Conservation (phyloP, 2,888 invertebrate genomes). For the Amblyjoppa fuscipennis region DNA sequence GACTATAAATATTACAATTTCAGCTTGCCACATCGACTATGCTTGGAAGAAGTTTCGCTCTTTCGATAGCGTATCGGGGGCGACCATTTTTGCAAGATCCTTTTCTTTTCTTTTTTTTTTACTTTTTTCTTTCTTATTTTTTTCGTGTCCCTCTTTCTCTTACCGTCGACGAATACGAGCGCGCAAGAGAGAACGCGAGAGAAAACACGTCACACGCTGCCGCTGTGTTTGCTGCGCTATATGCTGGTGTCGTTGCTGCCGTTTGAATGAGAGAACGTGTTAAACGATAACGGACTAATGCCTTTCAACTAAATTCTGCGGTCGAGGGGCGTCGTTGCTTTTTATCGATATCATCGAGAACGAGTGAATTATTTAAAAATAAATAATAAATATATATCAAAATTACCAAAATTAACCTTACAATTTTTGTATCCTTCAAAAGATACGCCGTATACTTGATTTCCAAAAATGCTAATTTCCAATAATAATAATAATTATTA, state of each 20-base stretch:
- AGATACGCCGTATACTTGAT: neutral
- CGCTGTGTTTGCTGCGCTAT: constrained; percentile 29
- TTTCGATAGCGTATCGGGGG: constrained; percentile 73
- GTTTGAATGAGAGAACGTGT: constrained; percentile 50
- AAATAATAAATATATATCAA: neutral
- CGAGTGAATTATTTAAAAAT: neutral
- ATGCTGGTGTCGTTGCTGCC: constrained; percentile 22
- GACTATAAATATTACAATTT: constrained; percentile 79
- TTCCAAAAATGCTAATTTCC: neutral
- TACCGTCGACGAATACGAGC: constrained; percentile 4
- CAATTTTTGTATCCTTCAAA: no score
- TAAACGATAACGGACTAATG: constrained; percentile 51
- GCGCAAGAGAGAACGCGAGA: constrained; percentile 6
- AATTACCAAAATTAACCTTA: no score
- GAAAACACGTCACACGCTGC: constrained; percentile 49
- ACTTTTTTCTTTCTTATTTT: constrained; percentile 29
- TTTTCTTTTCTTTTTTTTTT: constrained; percentile 23
- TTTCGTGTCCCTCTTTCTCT: constrained; percentile 26
- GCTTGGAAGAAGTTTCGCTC: constrained; percentile 72
- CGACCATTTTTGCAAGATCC: constrained; percentile 48
- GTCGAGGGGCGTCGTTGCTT: constrained; percentile 1
- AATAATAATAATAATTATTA: constrained; percentile 10
- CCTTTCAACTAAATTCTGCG: constrained; percentile 8
- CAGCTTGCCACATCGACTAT: constrained; percentile 61
- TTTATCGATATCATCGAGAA: constrained; percentile 23